A percentile compares a stretch with the other conserved stretches of the same genome.
These are phyloP conservation scores for Melolontha melolontha DNA, from an alignment of 2,888 invertebrate genomes.

Conservation along the genomic window DNA sequence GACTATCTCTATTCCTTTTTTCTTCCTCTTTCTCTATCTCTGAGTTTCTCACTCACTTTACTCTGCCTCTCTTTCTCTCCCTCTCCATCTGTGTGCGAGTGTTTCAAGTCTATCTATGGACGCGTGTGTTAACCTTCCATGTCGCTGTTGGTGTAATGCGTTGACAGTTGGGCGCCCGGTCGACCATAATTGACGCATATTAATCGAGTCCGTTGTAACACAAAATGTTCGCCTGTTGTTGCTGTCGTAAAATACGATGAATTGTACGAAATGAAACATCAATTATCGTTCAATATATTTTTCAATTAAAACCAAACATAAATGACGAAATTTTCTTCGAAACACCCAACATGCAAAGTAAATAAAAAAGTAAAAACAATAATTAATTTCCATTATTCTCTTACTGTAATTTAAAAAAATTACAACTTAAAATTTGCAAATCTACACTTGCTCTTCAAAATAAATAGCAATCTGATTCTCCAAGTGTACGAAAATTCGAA, in stretches of 20 bases:
- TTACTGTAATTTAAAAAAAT: too few species aligned
- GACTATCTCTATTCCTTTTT: constrained; percentile 14
- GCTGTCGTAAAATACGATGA: constrained; percentile 2
- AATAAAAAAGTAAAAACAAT: too few species aligned
- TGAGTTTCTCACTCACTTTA: constrained; percentile 3
- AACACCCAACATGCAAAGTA: neutral
- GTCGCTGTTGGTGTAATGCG: constrained; percentile 32
- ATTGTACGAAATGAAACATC: constrained; percentile 22
- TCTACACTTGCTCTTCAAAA: too few species aligned
- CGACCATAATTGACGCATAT: constrained; percentile 40
- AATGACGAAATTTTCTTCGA: neutral
- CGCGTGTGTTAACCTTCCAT: constrained; percentile 20
- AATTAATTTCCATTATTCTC: too few species aligned
- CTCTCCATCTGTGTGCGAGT: neutral
- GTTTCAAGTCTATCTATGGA: neutral
- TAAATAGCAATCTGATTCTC: too few species aligned
- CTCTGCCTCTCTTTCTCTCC: neutral
- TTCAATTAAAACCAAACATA: neutral
- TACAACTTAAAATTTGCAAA: too few species aligned
- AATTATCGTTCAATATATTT: constrained; percentile 7
- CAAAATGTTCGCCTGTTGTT: constrained; percentile 18
- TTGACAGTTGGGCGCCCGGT: constrained; percentile 38
- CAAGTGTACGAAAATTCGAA: too few species aligned
- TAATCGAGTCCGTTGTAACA: constrained; percentile 26
- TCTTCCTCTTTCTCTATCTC: neutral